A percentile compares a stretch with the other conserved stretches of the same genome.
These are phyloP conservation scores for Emydoidea blandingii DNA, from an alignment of 2,797 vertebrate genomes.

Conservation along the genomic window DNA sequence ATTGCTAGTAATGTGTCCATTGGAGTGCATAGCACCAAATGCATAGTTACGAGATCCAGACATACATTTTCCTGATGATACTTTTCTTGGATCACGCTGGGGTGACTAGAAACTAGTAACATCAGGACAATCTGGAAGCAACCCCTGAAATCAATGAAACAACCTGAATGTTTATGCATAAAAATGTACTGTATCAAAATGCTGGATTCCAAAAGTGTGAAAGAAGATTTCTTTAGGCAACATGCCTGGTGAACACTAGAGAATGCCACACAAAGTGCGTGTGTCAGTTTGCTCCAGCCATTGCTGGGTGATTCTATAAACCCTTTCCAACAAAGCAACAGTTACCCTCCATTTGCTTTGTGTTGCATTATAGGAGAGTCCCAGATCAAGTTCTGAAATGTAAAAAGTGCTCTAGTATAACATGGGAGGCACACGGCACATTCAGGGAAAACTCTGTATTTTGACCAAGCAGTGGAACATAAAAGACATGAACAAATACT, in stretches of 20 bases:
- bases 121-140: neutral
- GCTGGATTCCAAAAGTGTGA: conserved; percentile 59
- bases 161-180: conserved; percentile 52
- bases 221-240: conserved; percentile 47
- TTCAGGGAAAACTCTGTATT: neutral
- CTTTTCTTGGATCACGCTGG: neutral
- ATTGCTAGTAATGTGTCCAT: neutral
- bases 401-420: neutral
- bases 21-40: neutral
- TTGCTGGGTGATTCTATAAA: neutral
- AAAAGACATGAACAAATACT: fast-evolving
- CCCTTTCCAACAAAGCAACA: neutral
- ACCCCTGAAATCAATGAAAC: neutral
- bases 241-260: neutral
- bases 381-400: neutral
- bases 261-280: neutral
- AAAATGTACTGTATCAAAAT: conserved; percentile 72
- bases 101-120: neutral
- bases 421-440: neutral
- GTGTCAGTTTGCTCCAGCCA: neutral
- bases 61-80: neutral
- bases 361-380: neutral
- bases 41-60: neutral
- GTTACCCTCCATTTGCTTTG: neutral
- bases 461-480: neutral